Evolutionary conservation across 2,888 invertebrate genomes (phyloP), one percentile per base, ranked within the genome.

Genomic region (Hyppa rectilinea): DNA sequence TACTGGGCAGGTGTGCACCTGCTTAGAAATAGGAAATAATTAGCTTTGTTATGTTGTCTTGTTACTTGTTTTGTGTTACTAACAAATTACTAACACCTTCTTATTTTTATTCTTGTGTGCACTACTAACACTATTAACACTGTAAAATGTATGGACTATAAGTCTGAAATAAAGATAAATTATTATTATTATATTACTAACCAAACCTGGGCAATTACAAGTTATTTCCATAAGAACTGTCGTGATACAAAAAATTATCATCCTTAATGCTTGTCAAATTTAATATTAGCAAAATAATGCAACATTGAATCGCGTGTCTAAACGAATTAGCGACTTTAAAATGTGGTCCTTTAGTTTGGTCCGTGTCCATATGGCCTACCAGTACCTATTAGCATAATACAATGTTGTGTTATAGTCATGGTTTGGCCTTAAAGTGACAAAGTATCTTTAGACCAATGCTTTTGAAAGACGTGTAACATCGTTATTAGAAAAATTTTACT

Each of bases 221-320:
- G n/a, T n/a, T n/a, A n/a, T 67, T 62, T 55, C 43, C 75, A 71
- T 73, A 69, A 65, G 71, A 80, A 64, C 34, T 50, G 63, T 59
- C 69, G 65, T 70, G 63, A 71, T 58, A 34, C 29, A 26, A 45
- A 50, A 76, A 68, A 65, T 67, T 71, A 64, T 84, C n/a, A 72
- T 72, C 47, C 29, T 59, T 31, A 70, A 71, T 63, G 74, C 53
- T 70, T 83, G 81, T 85, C 79, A 69, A 69, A 79, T 82, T 68
- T 50, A 63, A 65, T 75, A 73, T 76, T 74, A 56, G 17, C 55
- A 34, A 69, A 65, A 76, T 78, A 78, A 85, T 74, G 63, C 40
- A 29, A 55, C 52, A 67, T 65, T 63, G 47, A 69, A 75, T 79
- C 58, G 77, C 77, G 74, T 76, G 74, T 71, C 74, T 34, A 75